Evolutionary conservation across 2,113 vertebrate genomes (phyloP).

Genomic region (Hemibagrus wyckioides): DNA sequence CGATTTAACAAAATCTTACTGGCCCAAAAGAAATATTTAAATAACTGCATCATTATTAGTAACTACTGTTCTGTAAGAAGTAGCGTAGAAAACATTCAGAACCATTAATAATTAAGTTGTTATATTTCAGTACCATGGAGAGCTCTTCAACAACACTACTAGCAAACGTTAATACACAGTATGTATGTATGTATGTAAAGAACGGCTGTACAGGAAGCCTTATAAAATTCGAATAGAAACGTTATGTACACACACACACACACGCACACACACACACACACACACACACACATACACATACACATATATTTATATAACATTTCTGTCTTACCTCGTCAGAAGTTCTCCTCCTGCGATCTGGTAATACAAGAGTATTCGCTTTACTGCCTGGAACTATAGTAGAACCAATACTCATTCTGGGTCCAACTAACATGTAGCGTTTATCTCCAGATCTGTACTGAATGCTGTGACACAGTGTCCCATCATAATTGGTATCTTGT

Average conservation of each 20-base stretch:
- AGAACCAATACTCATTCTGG: slow-evolving; percentile 60
- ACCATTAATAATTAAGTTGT: neutral
- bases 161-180: neutral
- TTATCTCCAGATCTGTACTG: slow-evolving; percentile 64
- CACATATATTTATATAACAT: no score
- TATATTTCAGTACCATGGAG: neutral
- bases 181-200: neutral
- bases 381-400: slow-evolving; percentile 54
- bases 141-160: neutral
- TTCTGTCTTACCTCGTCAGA: slow-evolving; percentile 59
- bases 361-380: slow-evolving; percentile 56
- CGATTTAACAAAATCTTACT: neutral
- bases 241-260: neutral
- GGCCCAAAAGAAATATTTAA: neutral
- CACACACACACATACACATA: no score
- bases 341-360: slow-evolving; percentile 40
- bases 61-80: neutral
- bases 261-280: no score
- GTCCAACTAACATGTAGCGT: slow-evolving; percentile 63
- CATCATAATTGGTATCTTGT: slow-evolving; percentile 49
- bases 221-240: neutral
- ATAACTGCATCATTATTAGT: neutral
- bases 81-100: neutral
- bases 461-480: slow-evolving; percentile 53
- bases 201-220: neutral